Evolutionary conservation across 2,888 invertebrate genomes (phyloP), one percentile per base, ranked within the genome.

Genomic region (Caenorhabditis sp.): DNA sequence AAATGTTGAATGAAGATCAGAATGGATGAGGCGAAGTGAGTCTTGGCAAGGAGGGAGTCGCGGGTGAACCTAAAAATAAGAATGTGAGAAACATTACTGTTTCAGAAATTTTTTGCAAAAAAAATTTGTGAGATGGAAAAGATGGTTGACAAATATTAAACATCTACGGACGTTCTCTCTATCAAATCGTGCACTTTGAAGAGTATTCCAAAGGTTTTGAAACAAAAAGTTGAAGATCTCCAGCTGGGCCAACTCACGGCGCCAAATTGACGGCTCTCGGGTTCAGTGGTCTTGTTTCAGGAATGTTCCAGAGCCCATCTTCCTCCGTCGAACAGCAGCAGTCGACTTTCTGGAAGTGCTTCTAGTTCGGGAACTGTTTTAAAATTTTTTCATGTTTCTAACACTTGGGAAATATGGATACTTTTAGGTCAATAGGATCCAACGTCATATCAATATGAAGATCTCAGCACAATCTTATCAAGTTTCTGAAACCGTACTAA

Each of bases 271-370:
- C 41, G 3, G 51, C n/a, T 54, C 47, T 66, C 16, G 69, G 54
- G n/a, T 54, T 72, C 6, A 82, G 58, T 19, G 82, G 76, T 44
- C 66, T 47, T 8, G 76, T 73, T 28, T 82, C 82, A 4, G 82
- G 82, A 68, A 82, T 82, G 31, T 82, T 77, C 82, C 82, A 82
- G 22, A 41, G 38, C 2, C 82, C 82, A 6, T 73, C 76, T 58
- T 70, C 66, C 44, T 82, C 77, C 10, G 77, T 82, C 10, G 82
- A 82, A 66, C 82, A 82, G n/a, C 82, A 82, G 16, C 76, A 82
- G 6, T 82, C 72, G n/a, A 76, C 76, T 41, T 14, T 63, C 69
- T 68, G 31, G 49, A 73, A 64, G n/a, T n/a, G n/a, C n/a, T n/a
- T n/a, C n/a, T n/a, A n/a, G n/a, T n/a, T n/a, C n/a, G n/a, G n/a